Percentiles rank a stretch among this genome's conserved stretches.
These are phyloP conservation scores for Lithobates pipiens DNA, from an alignment of 2,797 vertebrate species.

Conservation along the genomic window DNA sequence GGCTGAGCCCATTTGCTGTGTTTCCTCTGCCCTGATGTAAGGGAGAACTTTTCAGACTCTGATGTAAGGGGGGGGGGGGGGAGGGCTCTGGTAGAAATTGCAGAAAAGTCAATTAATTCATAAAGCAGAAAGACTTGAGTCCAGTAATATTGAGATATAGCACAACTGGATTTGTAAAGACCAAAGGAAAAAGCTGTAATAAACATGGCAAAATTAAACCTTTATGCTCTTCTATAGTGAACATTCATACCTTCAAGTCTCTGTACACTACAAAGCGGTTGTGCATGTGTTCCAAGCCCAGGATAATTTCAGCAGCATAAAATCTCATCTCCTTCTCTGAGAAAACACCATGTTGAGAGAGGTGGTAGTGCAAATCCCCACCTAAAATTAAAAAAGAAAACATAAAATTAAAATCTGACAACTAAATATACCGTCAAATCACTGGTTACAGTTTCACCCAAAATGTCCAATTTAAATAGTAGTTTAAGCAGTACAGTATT, in stretches of 20 bases:
- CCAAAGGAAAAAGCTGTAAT: no score
- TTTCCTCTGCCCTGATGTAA: no score
- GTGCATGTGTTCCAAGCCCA: conserved; percentile 98
- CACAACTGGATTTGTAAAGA: no score
- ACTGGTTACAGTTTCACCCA: no score
- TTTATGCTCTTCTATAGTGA: not conserved
- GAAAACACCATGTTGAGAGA: conserved; percentile 97
- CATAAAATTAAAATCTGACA: not conserved
- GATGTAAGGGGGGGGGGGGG: no score
- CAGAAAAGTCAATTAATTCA: not conserved
- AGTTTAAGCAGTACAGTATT: no score
- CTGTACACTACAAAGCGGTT: conserved; percentile 95
- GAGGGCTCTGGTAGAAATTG: no score
- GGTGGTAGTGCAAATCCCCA: conserved; percentile 96
- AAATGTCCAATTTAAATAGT: no score
- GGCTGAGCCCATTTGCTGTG: no score
- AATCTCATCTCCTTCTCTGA: conserved; percentile 98
- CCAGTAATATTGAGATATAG: no score
- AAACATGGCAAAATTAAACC: not conserved
- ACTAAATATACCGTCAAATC: not conserved
- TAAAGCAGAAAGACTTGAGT: not conserved
- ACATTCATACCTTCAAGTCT: conserved; percentile 89
- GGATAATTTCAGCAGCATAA: conserved; percentile 95
- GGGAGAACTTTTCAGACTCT: no score
- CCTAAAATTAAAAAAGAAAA: conserved; percentile 74